Percentiles rank a stretch among this genome's conserved stretches.
phyloP scores from a whole-genome alignment of 2,797 vertebrate species.

The Hoplostethus atlanticus region DNA sequence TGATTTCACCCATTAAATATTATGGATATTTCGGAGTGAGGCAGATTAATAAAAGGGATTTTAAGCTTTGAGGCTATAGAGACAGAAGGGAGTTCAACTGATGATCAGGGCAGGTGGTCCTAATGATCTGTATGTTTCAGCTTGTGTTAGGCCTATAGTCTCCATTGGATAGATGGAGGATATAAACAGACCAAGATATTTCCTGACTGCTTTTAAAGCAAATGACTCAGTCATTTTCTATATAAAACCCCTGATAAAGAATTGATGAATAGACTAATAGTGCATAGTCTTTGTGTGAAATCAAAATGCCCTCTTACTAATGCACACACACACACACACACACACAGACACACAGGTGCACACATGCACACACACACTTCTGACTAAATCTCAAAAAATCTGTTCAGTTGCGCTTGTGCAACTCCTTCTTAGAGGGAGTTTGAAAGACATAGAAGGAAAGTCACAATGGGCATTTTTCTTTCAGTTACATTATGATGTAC shows the following conservation, averaged over 20 bases:
- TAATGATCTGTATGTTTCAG: constrained; percentile 8
- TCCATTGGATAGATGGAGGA: background rate
- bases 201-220: constrained; percentile 23
- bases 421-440: background rate
- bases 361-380: background rate
- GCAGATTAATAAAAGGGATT: constrained; percentile 14
- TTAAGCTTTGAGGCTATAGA: no score
- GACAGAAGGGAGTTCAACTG: no score
- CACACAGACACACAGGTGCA: background rate
- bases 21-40: background rate
- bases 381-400: no score
- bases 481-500: background rate
- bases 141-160: background rate
- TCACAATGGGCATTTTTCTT: background rate
- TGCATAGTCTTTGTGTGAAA: constrained; percentile 40
- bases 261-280: constrained; percentile 51
- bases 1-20: no score
- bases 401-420: background rate
- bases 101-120: no score
- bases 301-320: constrained; percentile 49
- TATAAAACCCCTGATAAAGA: constrained; percentile 52
- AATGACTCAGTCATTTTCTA: constrained; percentile 40
- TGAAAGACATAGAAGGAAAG: background rate
- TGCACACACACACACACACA: constrained; percentile 23
- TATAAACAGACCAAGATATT: constrained; percentile 20